Percentiles rank a stretch among this genome's conserved stretches.
Conservation (phyloP, 2,888 invertebrate genomes). For the Hirtodrosophila duncani region DNA sequence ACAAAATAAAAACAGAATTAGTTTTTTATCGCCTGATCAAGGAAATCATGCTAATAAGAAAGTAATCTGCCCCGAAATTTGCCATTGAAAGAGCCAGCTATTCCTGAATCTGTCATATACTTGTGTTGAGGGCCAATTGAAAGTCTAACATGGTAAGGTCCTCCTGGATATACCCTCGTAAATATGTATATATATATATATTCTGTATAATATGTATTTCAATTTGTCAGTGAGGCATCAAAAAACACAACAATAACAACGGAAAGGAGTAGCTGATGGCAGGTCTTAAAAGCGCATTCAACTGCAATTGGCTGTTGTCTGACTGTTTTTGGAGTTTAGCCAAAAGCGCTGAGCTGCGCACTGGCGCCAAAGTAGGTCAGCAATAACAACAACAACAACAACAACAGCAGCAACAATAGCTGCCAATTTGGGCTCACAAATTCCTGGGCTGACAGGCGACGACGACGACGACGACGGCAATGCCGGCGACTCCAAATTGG, state of each 20-base stretch:
- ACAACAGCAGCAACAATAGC: constrained; percentile 50
- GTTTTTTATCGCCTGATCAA: too few relatives aligned
- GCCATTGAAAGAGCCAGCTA: too few relatives aligned
- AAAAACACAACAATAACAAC: constrained; percentile 30
- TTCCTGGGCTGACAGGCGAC: constrained; percentile 66
- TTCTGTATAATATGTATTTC: constrained; percentile 29
- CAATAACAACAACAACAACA: constrained; percentile 7
- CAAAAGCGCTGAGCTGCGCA: constrained; percentile 56
- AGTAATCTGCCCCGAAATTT: too few relatives aligned
- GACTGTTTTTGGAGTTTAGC: constrained; percentile 66
- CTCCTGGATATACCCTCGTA: constrained; percentile 17
- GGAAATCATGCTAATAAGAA: too few relatives aligned
- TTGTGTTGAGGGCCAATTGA: too few relatives aligned
- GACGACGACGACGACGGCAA: constrained; percentile 30
- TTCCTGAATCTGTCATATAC: too few relatives aligned
- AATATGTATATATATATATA: neutral
- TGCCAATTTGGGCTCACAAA: constrained; percentile 66
- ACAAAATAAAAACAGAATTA: too few relatives aligned
- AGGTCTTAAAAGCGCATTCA: constrained; percentile 11
- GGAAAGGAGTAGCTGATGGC: constrained; percentile 11
- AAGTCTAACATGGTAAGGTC: constrained; percentile 17
- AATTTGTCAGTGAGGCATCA: constrained; percentile 60
- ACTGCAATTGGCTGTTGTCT: constrained; percentile 40
- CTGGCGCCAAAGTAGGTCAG: constrained; percentile 65
- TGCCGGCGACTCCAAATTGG: constrained; percentile 23